phyloP scores from a whole-genome alignment of 2,888 invertebrate genomes.

The Romanomermis culicivorax region DNA sequence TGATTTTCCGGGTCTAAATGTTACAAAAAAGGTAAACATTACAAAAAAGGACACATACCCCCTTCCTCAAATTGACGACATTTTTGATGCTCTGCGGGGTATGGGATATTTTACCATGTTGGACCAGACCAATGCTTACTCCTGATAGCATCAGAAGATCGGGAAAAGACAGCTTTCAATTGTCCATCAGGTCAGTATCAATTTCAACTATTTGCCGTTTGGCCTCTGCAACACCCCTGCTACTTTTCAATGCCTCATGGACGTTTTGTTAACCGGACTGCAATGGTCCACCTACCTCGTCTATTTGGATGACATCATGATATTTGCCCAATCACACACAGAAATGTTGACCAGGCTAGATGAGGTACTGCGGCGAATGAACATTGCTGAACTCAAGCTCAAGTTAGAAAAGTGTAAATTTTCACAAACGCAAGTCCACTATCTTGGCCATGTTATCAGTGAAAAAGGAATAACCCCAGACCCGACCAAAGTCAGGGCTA shows the following conservation, averaged over 20 bases:
- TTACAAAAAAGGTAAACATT: slow-evolving; percentile 9
- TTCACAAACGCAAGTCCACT: slow-evolving; percentile 14
- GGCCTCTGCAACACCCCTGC: too few relatives aligned
- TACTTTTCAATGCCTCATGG: too few relatives aligned
- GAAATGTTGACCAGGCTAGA: slow-evolving; percentile 12
- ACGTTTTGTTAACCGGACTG: slow-evolving; percentile 12
- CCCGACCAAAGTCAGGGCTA: slow-evolving; percentile 2
- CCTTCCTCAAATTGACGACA: too few relatives aligned
- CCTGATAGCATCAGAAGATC: slow-evolving; percentile 10
- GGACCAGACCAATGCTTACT: slow-evolving; percentile 13
- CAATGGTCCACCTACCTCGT: slow-evolving; percentile 14
- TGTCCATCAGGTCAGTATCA: too few relatives aligned
- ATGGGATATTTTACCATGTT: slow-evolving; percentile 12
- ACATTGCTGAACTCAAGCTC: slow-evolving; percentile 14
- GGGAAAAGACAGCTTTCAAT: too few relatives aligned
- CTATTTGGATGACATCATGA: slow-evolving; percentile 18
- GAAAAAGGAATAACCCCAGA: slow-evolving; percentile 2
- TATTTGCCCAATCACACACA: slow-evolving; percentile 14
- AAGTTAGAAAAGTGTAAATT: slow-evolving; percentile 19
- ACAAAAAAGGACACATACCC: too few relatives aligned
- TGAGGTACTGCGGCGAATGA: slow-evolving; percentile 13
- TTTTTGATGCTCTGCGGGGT: too few relatives aligned
- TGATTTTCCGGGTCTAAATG: slow-evolving; percentile 16
- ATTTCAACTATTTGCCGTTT: too few relatives aligned
- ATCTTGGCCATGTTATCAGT: slow-evolving; percentile 26